Evolutionary conservation across 1,140 invertebrate species (phyloP).

Genomic region (Eupeodes corollae): DNA sequence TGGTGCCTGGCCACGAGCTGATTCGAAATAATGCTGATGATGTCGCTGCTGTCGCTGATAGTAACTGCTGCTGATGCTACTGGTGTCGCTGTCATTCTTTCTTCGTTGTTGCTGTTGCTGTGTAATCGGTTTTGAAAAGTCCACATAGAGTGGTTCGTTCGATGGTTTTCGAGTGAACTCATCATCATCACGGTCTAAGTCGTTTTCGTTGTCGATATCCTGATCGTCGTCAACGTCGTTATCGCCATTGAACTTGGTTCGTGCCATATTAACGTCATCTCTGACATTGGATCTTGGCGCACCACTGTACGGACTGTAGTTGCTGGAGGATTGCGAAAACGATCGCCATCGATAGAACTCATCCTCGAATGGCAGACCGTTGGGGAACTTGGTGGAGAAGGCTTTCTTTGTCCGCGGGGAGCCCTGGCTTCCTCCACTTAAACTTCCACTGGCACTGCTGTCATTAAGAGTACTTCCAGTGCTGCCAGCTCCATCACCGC

Average conservation of each 20-base stretch:
- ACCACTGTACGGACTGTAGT: slow-evolving; percentile 32
- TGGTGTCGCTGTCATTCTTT: too few relatives aligned
- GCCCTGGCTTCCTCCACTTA: slow-evolving; percentile 20
- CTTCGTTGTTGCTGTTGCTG: slow-evolving; percentile 9
- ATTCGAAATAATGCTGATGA: too few relatives aligned
- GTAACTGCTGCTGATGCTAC: too few relatives aligned
- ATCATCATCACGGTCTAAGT: slow-evolving; percentile 11
- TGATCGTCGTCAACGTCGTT: slow-evolving; percentile 12
- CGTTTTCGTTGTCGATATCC: slow-evolving; percentile 6
- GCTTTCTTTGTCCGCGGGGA: slow-evolving; percentile 31
- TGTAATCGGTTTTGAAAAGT: slow-evolving; percentile 31
- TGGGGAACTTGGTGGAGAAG: slow-evolving; percentile 33
- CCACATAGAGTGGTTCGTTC: slow-evolving; percentile 33
- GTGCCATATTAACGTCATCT: slow-evolving; percentile 2
- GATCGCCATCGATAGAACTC: slow-evolving; percentile 34
- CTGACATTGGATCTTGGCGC: neutral
- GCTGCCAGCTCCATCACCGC: too few relatives aligned
- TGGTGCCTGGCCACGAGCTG: too few relatives aligned
- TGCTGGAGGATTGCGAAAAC: slow-evolving; percentile 34
- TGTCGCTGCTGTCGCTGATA: too few relatives aligned
- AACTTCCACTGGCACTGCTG: neutral
- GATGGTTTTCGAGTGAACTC: slow-evolving; percentile 34
- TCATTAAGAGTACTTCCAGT: neutral
- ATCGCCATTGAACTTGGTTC: slow-evolving; percentile 7
- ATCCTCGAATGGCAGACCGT: slow-evolving; percentile 34